phyloP scores from a whole-genome alignment of 2,888 invertebrate genomes.

The Epinotia bilunana region DNA sequence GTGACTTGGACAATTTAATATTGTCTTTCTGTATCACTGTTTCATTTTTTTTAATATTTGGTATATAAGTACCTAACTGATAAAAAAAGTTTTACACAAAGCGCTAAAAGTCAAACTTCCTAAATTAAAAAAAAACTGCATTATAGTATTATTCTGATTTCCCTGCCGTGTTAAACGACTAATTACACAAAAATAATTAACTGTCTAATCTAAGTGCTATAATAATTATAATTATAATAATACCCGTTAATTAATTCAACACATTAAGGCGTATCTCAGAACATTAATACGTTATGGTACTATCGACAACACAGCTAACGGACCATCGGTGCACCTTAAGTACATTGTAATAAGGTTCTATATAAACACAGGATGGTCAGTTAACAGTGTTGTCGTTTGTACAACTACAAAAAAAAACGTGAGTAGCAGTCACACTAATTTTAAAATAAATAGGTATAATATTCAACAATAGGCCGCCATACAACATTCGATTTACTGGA shows the following conservation, averaged over 20 bases:
- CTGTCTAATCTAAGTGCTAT: constrained; percentile 7
- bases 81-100: background rate
- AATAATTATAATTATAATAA: constrained; percentile 14
- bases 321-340: no score
- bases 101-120: background rate
- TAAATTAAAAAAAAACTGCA: background rate
- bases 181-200: constrained; percentile 23
- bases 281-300: background rate
- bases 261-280: constrained; percentile 18
- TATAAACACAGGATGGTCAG: no score
- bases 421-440: background rate
- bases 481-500: background rate
- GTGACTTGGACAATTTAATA: no score
- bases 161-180: background rate
- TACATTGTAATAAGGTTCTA: no score
- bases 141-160: background rate
- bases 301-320: no score
- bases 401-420: background rate
- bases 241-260: constrained; percentile 25
- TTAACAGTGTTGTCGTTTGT: no score
- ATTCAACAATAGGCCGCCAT: background rate
- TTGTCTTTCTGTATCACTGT: no score
- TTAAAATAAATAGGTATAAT: background rate
- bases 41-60: no score
- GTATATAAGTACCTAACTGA: no score